Conservation (phyloP, 53 echinoderm and acorn worm genomes). For the Zoroaster sp. region DNA sequence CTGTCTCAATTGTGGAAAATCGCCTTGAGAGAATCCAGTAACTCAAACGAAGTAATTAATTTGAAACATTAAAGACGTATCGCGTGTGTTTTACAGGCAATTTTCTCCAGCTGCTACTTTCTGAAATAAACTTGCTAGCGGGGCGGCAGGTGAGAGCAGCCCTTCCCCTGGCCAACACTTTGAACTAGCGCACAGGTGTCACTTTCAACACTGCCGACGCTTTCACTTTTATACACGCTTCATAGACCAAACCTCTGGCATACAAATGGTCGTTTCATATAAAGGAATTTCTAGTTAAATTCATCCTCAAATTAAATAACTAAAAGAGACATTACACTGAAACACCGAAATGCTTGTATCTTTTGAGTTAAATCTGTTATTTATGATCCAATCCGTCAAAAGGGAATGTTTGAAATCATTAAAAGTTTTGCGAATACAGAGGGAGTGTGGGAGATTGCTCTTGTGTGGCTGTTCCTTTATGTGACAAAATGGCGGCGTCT, state of each 20-base stretch:
- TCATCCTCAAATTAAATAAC: too few relatives aligned
- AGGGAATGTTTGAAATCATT: not conserved
- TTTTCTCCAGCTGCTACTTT: too few relatives aligned
- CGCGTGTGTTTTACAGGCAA: too few relatives aligned
- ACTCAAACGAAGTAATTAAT: too few relatives aligned
- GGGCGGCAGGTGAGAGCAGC: not conserved
- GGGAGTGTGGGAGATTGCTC: not conserved
- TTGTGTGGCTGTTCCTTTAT: conserved; percentile 28
- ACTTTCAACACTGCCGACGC: conserved; percentile 16
- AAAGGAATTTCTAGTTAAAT: not conserved
- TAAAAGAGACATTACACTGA: not conserved
- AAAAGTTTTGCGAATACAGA: conserved; percentile 32
- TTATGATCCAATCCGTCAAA: not conserved
- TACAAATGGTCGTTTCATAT: not conserved
- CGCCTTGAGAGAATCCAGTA: too few relatives aligned
- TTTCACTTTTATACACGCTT: conserved; percentile 16
- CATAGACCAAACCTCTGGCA: not conserved
- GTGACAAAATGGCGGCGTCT: conserved; percentile 44
- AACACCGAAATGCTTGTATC: not conserved
- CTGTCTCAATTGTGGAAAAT: too few relatives aligned
- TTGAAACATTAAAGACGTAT: too few relatives aligned
- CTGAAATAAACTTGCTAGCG: too few relatives aligned
- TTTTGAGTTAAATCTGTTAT: not conserved
- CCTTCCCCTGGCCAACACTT: not conserved
- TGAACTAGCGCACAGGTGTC: conserved; percentile 1